Conservation (phyloP, 2,797 vertebrate species). For the Tokudaia tokunoshimensis region DNA sequence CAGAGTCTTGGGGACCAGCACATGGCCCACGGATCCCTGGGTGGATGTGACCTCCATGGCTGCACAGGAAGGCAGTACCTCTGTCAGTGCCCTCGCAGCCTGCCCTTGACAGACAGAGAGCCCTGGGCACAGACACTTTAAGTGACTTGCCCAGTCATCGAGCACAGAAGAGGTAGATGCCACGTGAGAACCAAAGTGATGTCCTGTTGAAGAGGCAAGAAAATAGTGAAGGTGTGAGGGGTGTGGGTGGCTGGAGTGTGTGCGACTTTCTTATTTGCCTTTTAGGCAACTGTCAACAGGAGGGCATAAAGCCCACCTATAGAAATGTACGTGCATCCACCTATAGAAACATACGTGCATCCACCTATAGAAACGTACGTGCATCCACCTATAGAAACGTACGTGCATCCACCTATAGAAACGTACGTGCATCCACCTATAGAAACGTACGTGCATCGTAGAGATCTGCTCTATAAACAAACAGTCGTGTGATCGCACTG, state of each 20-base stretch:
- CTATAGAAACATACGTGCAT: no score
- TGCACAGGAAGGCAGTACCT: rapidly evolving
- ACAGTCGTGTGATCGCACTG: rapidly evolving
- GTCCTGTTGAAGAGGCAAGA: background rate
- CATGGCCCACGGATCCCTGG: rapidly evolving
- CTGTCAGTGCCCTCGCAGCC: rapidly evolving
- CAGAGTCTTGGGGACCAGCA: rapidly evolving
- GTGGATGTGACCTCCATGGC: rapidly evolving
- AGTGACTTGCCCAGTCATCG: background rate
- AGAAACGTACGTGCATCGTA: rapidly evolving
- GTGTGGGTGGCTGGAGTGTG: rapidly evolving
- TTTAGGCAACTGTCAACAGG: background rate
- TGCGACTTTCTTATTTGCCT: background rate
- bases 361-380: rapidly evolving
- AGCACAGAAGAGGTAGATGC: rapidly evolving
- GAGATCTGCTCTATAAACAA: rapidly evolving
- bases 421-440: rapidly evolving
- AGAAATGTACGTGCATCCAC: no score
- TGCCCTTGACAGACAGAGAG: background rate
- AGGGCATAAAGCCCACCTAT: rapidly evolving
- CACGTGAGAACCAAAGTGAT: no score
- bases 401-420: rapidly evolving
- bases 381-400: rapidly evolving
- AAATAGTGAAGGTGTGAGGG: background rate
- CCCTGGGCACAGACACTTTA: no score